Evolutionary conservation across 2,888 invertebrate species (phyloP), one percentile per base, ranked within the genome.

Genomic region (Microctonus aethiopoides): DNA sequence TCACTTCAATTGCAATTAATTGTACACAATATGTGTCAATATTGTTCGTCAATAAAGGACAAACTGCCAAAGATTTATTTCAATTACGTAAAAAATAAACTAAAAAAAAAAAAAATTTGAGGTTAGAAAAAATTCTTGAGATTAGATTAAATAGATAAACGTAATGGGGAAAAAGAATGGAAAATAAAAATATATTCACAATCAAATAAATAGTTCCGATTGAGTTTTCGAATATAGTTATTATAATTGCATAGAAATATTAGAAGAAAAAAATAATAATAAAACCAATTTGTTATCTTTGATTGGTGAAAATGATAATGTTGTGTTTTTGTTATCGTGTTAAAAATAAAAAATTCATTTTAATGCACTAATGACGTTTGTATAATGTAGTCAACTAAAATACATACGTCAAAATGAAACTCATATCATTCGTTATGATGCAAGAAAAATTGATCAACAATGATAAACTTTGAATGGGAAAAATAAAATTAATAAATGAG

Each of bases 51-150:
- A 3, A n/a, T 39, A 51, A 16, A 29, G 46, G 29, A 63, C 34
- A 63, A 64, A 68, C 63, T 68, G 68, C 68, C 68, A 68, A 68
- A 68, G 68, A 68, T 63, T 68, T 64, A 56, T 56, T 68, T 56
- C 26, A 57, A 16, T 64, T 46, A 46, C 46, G 16, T 46, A 32
- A 54, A 41, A 39, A 39, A 20, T 60, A 13, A 62, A 39, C n/a
- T 7, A n/a, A n/a, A n/a, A n/a, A 20, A 62, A 51, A 62, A 51
- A 54, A 24, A 1, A 26, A 54, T 10, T 22, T 51, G 11, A 29
- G 29, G 46, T 63, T 63, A 22, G n/a, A 52, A 26, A 22, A 52
- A 26, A 63, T 29, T 63, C 32, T 29, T 46, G 51, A 63, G 34
- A 6, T 65, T 41, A 56, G 39, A 56, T 41, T 63, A 41, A 62